A percentile compares a stretch with the other conserved stretches of the same genome.
Evolutionary conservation across 2,888 invertebrate species (phyloP).

Genomic region (Parochlus steinenii): DNA sequence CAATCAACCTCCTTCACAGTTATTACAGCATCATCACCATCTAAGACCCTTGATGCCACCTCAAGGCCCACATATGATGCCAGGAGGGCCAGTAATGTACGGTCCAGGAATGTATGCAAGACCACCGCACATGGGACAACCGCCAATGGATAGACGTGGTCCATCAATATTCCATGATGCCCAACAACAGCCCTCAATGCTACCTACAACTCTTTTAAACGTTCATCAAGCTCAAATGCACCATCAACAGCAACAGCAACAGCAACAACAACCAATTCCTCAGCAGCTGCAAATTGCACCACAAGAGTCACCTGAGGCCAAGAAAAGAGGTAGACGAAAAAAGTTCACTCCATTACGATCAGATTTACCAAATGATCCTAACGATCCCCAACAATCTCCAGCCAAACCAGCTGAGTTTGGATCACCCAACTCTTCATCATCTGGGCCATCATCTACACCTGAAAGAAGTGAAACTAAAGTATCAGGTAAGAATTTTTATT

Average conservation of each 20-base stretch:
- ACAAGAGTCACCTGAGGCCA: conserved; percentile 17
- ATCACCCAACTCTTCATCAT: too few relatives aligned
- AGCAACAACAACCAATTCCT: conserved; percentile 16
- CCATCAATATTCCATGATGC: conserved; percentile 9
- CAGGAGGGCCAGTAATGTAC: too few relatives aligned
- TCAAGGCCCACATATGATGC: too few relatives aligned
- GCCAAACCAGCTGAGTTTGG: background rate
- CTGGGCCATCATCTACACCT: conserved; percentile 36
- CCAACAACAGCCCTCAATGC: conserved; percentile 13
- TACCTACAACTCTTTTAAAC: conserved; percentile 15
- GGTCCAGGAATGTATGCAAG: too few relatives aligned
- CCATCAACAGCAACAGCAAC: conserved; percentile 18
- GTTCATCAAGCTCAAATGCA: conserved; percentile 14
- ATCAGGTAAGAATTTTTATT: conserved; percentile 1
- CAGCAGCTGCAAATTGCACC: conserved; percentile 12
- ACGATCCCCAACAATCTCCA: conserved; percentile 2
- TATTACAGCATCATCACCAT: too few relatives aligned
- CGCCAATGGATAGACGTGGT: too few relatives aligned
- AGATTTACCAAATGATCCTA: conserved; percentile 6
- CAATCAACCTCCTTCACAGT: too few relatives aligned
- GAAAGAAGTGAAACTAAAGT: conserved; percentile 19
- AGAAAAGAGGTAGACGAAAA: conserved; percentile 29
- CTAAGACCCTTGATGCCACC: too few relatives aligned
- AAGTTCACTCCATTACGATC: conserved; percentile 27
- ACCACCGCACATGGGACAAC: too few relatives aligned